Evolutionary conservation across 2,113 vertebrate species (phyloP).

Genomic region (Cyanistes caeruleus): DNA sequence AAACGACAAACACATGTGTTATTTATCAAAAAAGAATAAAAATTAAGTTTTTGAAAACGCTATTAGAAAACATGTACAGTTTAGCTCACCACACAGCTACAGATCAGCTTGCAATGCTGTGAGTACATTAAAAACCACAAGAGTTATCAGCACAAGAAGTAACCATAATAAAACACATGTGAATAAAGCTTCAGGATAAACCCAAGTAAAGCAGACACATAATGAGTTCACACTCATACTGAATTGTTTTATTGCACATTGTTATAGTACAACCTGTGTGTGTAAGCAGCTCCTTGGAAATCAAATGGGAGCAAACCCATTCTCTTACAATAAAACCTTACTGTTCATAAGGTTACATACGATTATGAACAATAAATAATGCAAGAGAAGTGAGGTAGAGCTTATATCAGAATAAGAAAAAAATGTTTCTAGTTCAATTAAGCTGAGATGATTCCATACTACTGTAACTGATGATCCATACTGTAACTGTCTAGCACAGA

Average conservation of each 20-base stretch:
- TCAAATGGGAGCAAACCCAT: not conserved
- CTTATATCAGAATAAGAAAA: not conserved
- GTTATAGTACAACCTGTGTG: not conserved
- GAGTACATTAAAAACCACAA: not conserved
- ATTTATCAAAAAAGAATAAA: not conserved
- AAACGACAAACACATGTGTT: not conserved
- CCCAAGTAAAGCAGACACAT: not conserved
- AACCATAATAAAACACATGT: not conserved
- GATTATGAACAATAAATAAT: not conserved
- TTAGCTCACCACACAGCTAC: not conserved
- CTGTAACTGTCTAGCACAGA: not conserved
- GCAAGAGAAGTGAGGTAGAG: not conserved
- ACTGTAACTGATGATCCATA: not conserved
- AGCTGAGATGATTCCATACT: not conserved
- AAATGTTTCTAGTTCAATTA: not conserved
- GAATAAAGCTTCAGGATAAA: not conserved
- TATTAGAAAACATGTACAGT: fast-evolving
- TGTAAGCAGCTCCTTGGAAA: not conserved
- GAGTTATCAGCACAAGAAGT: not conserved
- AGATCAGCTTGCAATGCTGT: not conserved
- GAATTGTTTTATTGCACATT: not conserved
- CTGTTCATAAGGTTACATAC: fast-evolving
- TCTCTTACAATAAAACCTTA: not conserved
- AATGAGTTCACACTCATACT: not conserved
- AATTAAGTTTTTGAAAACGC: not conserved